These are phyloP conservation scores for Lasioglossum zephyrum DNA, from an alignment of 2,888 invertebrate genomes.

Conservation along the genomic window DNA sequence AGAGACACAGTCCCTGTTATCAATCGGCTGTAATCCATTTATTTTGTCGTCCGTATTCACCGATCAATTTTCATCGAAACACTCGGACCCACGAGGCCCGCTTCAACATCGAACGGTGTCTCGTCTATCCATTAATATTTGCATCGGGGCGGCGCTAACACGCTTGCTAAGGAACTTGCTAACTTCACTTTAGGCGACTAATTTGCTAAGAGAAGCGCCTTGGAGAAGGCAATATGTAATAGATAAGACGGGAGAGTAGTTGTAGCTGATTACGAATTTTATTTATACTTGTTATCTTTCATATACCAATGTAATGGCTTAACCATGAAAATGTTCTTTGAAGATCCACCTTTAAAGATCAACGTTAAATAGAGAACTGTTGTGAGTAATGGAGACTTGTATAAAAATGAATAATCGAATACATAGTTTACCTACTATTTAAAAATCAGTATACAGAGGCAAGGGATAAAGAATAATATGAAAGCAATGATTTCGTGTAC, in stretches of 20 bases:
- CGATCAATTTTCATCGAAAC: not conserved
- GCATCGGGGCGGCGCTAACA: not conserved
- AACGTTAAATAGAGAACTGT: too few relatives aligned
- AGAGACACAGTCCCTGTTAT: slow-evolving; percentile 5
- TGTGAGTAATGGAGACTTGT: too few relatives aligned
- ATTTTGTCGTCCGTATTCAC: not conserved
- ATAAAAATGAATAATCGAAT: too few relatives aligned
- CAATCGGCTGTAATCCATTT: slow-evolving; percentile 29
- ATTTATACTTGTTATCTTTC: not conserved
- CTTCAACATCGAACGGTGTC: not conserved
- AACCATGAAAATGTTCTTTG: too few relatives aligned
- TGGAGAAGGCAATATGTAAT: not conserved
- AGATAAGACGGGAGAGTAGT: not conserved
- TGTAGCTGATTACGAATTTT: not conserved
- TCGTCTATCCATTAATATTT: not conserved
- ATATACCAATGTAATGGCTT: too few relatives aligned
- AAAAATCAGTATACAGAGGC: too few relatives aligned
- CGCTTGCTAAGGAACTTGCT: not conserved
- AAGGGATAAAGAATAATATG: too few relatives aligned
- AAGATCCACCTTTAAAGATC: too few relatives aligned
- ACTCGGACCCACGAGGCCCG: not conserved
- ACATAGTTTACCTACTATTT: too few relatives aligned
- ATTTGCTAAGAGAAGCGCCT: not conserved
- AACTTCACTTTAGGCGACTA: not conserved
- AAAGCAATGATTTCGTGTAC: too few relatives aligned